phyloP scores from a whole-genome alignment of 2,888 invertebrate genomes.

The Scaptomyza reducta region DNA sequence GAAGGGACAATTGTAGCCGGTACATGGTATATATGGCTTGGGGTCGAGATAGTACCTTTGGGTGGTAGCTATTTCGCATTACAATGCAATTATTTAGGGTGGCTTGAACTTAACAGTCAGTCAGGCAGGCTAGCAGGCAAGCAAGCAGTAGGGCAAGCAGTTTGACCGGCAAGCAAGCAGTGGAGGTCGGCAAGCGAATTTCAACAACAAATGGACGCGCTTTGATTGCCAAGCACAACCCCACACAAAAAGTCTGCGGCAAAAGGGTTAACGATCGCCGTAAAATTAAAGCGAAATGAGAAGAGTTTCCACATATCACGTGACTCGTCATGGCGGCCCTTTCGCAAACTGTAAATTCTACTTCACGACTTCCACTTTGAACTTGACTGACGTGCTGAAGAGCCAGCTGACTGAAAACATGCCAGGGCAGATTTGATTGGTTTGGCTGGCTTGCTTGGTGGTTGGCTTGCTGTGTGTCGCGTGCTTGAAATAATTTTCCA shows the following conservation, averaged over 20 bases:
- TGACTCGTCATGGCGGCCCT: constrained; percentile 23
- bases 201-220: constrained; percentile 51
- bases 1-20: constrained; percentile 5
- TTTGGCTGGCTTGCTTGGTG: constrained; percentile 3
- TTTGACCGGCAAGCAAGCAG: neutral
- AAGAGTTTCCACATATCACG: constrained; percentile 46
- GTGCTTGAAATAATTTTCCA: constrained; percentile 79
- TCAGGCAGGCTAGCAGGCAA: constrained; percentile 7
- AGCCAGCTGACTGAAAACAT: constrained; percentile 54
- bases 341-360: constrained; percentile 38
- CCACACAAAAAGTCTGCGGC: constrained; percentile 31
- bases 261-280: constrained; percentile 80
- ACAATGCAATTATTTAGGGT: constrained; percentile 82
- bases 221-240: constrained; percentile 62
- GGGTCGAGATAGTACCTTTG: constrained; percentile 22
- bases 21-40: neutral
- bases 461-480: constrained; percentile 58
- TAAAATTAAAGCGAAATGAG: constrained; percentile 77
- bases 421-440: constrained; percentile 15
- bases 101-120: constrained; percentile 63
- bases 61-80: constrained; percentile 78
- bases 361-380: constrained; percentile 64
- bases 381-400: constrained; percentile 75
- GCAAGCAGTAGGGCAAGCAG: constrained; percentile 4
- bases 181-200: neutral